Evolutionary conservation across 2,113 vertebrate species (phyloP), one percentile per base, ranked within the genome.

Genomic region (Eurypyga helias): DNA sequence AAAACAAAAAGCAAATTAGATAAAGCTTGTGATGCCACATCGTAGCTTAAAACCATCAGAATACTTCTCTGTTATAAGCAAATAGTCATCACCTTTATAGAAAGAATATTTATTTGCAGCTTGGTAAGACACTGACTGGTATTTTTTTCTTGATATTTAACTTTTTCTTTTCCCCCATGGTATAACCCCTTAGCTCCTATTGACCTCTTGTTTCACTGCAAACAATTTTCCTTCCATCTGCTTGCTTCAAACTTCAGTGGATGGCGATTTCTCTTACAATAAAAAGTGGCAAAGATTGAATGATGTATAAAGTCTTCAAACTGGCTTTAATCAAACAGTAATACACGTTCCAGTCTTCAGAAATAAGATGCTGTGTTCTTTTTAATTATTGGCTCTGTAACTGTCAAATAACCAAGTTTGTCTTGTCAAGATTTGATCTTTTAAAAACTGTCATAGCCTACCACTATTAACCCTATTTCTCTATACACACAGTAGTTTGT

Each of bases 371-470:
- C 33, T 52, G 51, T 80, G 86, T 80, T 85, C 76, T 67, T 92
- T 92, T 87, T 92, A 93, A 94, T 86, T 88, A 80, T 52, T 24
- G 83, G 38, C 90, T 89, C 45, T 85, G 61, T 43, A 95, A 70
- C 78, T 95, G 75, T 80, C 87, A 94, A 90, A 92, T 57, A 92
- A 48, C 31, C 51, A 96, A 88, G 78, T 93, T 36, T 45, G 18
- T n/a, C 75, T 26, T 66, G 73, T 82, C 61, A 82, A 60, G 66
- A 80, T 85, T 38, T 78, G 65, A 78, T 93, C 86, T 90, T 91
- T 85, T 70, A 77, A 84, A 93, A 92, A 41, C 41, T 41, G 41
- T 41, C 41, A 41, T 41, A 41, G 38, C 41, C 49, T 62, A 54
- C 17, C 33, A 65, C n/a, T 87, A 81, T 82, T 62, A 78, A 85